phyloP scores from a whole-genome alignment of 2,797 vertebrate species.

The Intellagama lesueurii region DNA sequence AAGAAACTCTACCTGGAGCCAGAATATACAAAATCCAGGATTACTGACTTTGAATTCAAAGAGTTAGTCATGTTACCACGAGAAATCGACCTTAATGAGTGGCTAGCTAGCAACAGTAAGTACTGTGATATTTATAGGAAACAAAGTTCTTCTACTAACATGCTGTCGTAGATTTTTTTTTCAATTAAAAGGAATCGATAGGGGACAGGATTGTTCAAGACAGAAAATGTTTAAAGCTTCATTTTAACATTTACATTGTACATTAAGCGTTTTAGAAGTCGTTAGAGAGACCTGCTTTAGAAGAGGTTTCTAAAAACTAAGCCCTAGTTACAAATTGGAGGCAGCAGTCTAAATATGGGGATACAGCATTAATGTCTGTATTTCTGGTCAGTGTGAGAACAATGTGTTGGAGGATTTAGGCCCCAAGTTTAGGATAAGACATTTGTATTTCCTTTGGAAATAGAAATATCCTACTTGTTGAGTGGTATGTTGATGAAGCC shows the following conservation, averaged over 20 bases:
- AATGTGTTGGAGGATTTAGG: background rate
- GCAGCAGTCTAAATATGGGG: background rate
- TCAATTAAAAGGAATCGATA: background rate
- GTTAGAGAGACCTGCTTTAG: background rate
- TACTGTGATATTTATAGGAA: conserved; percentile 52
- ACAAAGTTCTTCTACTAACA: background rate
- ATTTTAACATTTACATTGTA: background rate
- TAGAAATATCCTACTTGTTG: background rate
- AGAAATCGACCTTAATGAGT: conserved; percentile 99
- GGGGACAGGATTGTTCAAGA: conserved; percentile 10
- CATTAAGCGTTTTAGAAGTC: conserved; percentile 11
- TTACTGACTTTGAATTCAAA: conserved; percentile 95
- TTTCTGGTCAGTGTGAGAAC: background rate
- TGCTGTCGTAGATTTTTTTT: background rate
- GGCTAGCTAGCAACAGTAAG: conserved; percentile 98
- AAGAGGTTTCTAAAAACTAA: conserved; percentile 23
- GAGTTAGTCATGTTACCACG: conserved; percentile 95
- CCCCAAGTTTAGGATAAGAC: background rate
- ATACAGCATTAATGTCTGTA: background rate
- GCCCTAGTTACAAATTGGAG: conserved; percentile 9
- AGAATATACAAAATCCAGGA: conserved; percentile 93
- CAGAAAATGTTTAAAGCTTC: conserved; percentile 36
- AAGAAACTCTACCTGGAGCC: conserved; percentile 96
- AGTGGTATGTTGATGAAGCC: background rate
- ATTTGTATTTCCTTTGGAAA: background rate